Conservation (phyloP, 2,797 vertebrate genomes). For the Chaetodon trifasciatus region DNA sequence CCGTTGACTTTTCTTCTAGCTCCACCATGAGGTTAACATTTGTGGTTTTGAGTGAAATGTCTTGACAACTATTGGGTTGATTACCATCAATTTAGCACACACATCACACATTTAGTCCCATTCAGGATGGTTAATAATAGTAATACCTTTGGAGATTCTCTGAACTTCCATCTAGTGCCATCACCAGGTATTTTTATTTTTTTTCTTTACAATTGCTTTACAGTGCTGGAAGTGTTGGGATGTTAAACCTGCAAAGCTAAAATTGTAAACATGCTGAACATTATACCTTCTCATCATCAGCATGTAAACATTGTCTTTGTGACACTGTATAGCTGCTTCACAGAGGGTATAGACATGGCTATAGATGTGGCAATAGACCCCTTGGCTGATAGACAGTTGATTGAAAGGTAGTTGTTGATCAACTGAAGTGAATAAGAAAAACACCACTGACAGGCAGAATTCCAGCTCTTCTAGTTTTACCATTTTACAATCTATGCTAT, state of each 20-base stretch:
- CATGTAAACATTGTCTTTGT: background rate
- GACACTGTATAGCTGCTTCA: background rate
- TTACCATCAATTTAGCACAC: background rate
- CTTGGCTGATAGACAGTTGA: constrained; percentile 3
- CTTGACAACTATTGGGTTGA: background rate
- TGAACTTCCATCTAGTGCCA: background rate
- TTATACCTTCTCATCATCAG: background rate
- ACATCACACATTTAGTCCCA: background rate
- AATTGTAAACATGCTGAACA: background rate
- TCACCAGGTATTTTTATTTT: background rate
- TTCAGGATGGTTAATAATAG: background rate
- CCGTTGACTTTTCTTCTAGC: too few species aligned
- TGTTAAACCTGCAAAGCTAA: background rate
- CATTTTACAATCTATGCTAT: too few species aligned
- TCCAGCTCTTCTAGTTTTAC: background rate
- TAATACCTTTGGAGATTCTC: background rate
- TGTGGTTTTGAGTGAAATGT: too few species aligned
- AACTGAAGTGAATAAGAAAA: background rate
- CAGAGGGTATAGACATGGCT: background rate
- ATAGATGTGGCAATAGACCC: background rate
- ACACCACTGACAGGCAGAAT: background rate
- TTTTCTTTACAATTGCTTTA: too few species aligned
- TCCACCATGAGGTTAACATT: too few species aligned
- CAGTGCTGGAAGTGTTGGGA: too few species aligned
- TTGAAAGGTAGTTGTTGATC: constrained; percentile 6